A percentile compares a stretch with the other conserved stretches of the same genome.
These are phyloP conservation scores for Orthonevra nobilis DNA, from an alignment of 2,888 invertebrate species.

Conservation along the genomic window DNA sequence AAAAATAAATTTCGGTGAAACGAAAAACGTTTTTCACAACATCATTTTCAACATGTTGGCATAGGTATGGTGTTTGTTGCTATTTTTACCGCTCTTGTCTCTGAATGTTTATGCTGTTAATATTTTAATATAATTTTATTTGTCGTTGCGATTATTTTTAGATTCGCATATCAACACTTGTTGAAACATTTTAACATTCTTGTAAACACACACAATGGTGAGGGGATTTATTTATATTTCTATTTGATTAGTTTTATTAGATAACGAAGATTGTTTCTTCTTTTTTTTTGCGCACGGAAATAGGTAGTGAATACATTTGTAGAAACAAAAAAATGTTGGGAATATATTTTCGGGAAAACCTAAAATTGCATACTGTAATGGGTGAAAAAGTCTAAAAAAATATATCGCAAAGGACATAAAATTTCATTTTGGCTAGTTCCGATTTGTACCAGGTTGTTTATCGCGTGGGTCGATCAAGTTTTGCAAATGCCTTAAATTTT, in stretches of 20 bases:
- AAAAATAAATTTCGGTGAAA: conserved; percentile 32
- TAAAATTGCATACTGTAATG: too few relatives aligned
- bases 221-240: conserved; percentile 46
- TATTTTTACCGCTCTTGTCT: conserved; percentile 46
- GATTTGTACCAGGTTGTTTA: too few relatives aligned
- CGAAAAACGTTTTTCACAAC: conserved; percentile 19
- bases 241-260: conserved; percentile 37
- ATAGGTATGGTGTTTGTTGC: conserved; percentile 20
- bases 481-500: too few relatives aligned
- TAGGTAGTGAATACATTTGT: too few relatives aligned
- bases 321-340: too few relatives aligned
- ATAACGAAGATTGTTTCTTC: too few relatives aligned
- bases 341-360: too few relatives aligned
- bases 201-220: conserved; percentile 72
- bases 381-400: too few relatives aligned
- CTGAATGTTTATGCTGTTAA: conserved; percentile 47
- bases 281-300: too few relatives aligned
- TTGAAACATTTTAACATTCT: conserved; percentile 72
- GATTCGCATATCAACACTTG: conserved; percentile 52
- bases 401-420: too few relatives aligned
- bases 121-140: conserved; percentile 60
- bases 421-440: too few relatives aligned
- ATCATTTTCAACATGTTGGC: conserved; percentile 6
- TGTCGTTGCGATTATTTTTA: conserved; percentile 57
- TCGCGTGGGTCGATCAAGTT: too few relatives aligned